Conservation (phyloP, 1,140 invertebrate genomes). For the Bombyx mori region ASM3026992v2 NC_085135.1:1788501-1789000, state of each 20-base stretch:
- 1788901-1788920: slow-evolving; percentile 1
- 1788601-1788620: background rate
- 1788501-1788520: slow-evolving; percentile 1
- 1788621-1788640: slow-evolving; percentile 7
- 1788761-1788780: slow-evolving; percentile 10
- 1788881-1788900: too few species aligned
- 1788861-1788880: too few species aligned
- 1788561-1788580: too few species aligned
- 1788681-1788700: slow-evolving; percentile 24
- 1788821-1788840: slow-evolving; percentile 7
- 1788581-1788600: too few species aligned
- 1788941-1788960: slow-evolving; percentile 13
- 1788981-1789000: slow-evolving; percentile 9
- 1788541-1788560: background rate
- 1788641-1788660: slow-evolving; percentile 18
- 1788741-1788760: slow-evolving; percentile 8
- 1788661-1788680: slow-evolving; percentile 13
- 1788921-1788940: background rate
- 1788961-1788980: slow-evolving; percentile 11
- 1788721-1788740: slow-evolving; percentile 15
- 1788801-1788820: slow-evolving; percentile 12
- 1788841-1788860: slow-evolving; percentile 3
- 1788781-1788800: slow-evolving; percentile 2
- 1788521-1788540: background rate
- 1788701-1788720: slow-evolving; percentile 21